Percentiles rank a stretch among this genome's conserved stretches.
Evolutionary conservation across 2,888 invertebrate species (phyloP).

Genomic region (Rhabditophanes sp.): DNA sequence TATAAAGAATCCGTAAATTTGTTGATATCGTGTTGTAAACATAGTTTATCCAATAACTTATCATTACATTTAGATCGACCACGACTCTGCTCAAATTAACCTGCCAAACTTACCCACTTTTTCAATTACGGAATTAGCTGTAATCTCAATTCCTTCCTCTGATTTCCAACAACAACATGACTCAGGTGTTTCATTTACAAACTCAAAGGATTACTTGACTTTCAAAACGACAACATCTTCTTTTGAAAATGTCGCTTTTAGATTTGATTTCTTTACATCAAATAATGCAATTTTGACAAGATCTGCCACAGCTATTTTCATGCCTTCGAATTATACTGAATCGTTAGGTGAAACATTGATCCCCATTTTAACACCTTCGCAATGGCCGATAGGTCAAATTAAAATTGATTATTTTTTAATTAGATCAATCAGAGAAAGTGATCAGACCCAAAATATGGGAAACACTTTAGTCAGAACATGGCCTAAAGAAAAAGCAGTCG

Average conservation of each 20-base stretch:
- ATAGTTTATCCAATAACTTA: too few species aligned
- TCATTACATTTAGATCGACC: too few species aligned
- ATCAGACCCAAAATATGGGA: constrained; percentile 19
- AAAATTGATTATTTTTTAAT: constrained; percentile 26
- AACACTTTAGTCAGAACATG: constrained; percentile 14
- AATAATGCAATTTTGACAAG: constrained; percentile 6
- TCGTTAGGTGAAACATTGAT: constrained; percentile 11
- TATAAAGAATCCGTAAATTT: too few species aligned
- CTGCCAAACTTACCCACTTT: constrained; percentile 12
- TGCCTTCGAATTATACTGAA: constrained; percentile 9
- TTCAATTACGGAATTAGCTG: constrained; percentile 22
- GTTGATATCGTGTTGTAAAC: too few species aligned
- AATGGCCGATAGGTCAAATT: constrained; percentile 14
- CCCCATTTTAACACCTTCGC: constrained; percentile 11
- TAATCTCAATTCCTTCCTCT: constrained; percentile 7
- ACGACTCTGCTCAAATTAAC: too few species aligned
- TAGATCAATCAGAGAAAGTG: constrained; percentile 8
- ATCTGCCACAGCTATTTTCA: constrained; percentile 12
- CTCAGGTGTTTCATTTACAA: background rate
- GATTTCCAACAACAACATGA: constrained; percentile 2
- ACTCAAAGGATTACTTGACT: background rate
- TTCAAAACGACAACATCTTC: too few species aligned
- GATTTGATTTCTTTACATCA: too few species aligned
- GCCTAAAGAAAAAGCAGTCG: constrained; percentile 18
- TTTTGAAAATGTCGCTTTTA: too few species aligned